These are phyloP conservation scores for Hipposideros larvatus DNA, from an alignment of 2,797 vertebrate species.

Conservation along the genomic window DNA sequence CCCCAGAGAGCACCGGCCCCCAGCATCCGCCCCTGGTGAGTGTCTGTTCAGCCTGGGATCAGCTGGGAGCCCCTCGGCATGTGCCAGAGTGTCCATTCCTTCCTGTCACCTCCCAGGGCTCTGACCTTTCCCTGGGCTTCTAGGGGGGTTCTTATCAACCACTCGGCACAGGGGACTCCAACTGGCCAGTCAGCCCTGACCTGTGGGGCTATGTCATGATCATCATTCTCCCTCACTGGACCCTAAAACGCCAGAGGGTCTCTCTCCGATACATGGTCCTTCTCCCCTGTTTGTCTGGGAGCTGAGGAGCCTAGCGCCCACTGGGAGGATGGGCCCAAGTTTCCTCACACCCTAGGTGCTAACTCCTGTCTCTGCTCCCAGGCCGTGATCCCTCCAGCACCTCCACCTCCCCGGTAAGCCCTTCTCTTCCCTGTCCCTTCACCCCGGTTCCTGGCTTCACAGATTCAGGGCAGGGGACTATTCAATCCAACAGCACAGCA, in stretches of 20 bases:
- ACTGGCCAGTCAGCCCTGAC: background rate
- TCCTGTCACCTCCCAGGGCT: rapidly evolving
- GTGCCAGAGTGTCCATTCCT: background rate
- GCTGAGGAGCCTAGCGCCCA: no score
- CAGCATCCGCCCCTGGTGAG: background rate
- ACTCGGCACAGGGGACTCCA: background rate
- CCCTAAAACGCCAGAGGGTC: no score
- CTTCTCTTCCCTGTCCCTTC: rapidly evolving
- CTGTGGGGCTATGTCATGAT: background rate
- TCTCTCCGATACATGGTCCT: rapidly evolving
- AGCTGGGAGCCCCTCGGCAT: rapidly evolving
- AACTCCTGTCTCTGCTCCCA: background rate
- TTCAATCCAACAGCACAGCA: rapidly evolving
- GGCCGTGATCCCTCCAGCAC: background rate
- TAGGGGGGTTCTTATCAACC: no score
- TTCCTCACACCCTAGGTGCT: background rate
- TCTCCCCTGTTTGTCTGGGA: background rate
- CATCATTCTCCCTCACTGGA: background rate
- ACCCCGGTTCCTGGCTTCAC: rapidly evolving
- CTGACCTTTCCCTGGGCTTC: background rate
- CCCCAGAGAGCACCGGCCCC: background rate
- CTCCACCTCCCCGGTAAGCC: background rate
- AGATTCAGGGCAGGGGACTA: background rate
- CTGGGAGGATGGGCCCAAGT: no score
- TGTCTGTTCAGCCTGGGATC: rapidly evolving